Evolutionary conservation across 2,113 vertebrate genomes (phyloP), one percentile per base, ranked within the genome.

Genomic region (Macquaria australasica): DNA sequence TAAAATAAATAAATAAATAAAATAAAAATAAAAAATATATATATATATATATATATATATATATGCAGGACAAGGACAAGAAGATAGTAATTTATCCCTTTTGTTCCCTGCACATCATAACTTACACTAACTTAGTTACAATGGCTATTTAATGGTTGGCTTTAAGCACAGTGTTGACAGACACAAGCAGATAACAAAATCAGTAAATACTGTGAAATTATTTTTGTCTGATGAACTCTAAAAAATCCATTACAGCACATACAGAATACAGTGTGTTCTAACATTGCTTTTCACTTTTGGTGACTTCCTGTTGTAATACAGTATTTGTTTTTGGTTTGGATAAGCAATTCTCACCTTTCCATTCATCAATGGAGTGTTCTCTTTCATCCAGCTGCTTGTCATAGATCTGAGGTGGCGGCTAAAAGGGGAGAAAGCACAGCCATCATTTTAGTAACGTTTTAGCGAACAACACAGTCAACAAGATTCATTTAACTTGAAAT

Each of bases 351-450:
- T 87, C 70, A 90, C 98, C 98, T 99, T 99, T 99, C 98, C 98
- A 99, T 94, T 99, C 98, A 90, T 99, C 98, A 8, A 99, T 99
- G 82, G 98, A 99, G 89, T 99, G 98, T 96, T 99, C 98, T 96
- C 98, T 97, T 94, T 99, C 98, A 95, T 99, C 98, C 95, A 99
- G 95, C 88, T 98, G 98, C 84, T 99, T 99, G 94, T 99, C 98
- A n/a, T 99, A 99, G 94, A 99, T 99, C 94, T 98, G 97, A 88
- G 98, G 98, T 79, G 98, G 98, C 88, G 98, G 98, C 98, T 99
- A 94, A 71, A 91, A 50, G 85, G 81, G 34, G 28, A 87, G 85
- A 94, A 11, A 66, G 66, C 8, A 80, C n/a, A 67, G 8, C 16
- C 23, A 51, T 48, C 23, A 60, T 48, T 62, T 88, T 43, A 86